Base-by-base conservation (phyloP, 2,113 vertebrate genomes). In the Cromileptes altivelis region DNA sequence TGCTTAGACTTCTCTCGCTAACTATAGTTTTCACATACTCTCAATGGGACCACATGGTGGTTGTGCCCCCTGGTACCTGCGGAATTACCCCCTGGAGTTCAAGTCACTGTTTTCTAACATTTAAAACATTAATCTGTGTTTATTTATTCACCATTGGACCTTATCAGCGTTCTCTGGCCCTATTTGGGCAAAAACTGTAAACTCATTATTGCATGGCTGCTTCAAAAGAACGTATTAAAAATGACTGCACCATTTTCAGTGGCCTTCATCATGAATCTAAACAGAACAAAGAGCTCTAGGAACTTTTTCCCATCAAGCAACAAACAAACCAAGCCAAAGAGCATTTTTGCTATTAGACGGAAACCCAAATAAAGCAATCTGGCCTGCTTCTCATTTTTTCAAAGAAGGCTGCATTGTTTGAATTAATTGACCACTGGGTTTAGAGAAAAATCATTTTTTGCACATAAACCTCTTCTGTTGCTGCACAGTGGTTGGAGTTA, bases 381-480 rank as follows among this genome's bases (percentile, higher is more conserved):
- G 63, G 33, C 52, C 25, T 64, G 9, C 3, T 0, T 27, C 0
- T 61, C 45, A 4, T 25, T 63, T 63, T 63, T 17, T n/a, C 4
- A 65, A 25, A 67, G 30, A 83, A 90, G 74, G 47, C 30, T 74
- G 19, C 17, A 50, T 80, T 84, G 80, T 88, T 82, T 85, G 30
- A 84, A 65, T 75, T 57, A 80, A 80, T 52, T 78, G 74, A 70
- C 75, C 30, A 37, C 0, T 40, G 11, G 7, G 63, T 87, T 70
- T 64, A 80, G 71, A 82, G 68, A 82, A 72, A 27, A 17, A 2
- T 40, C 15, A 17, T 17, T 73, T 68, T 79, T 21, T 50, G 7
- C 56, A 13, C 25, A 62, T 37, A 45, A 18, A 19, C 27, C 2
- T 6, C 47, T 18, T 49, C 10, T 4, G 23, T 42, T 58, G 7